These are phyloP conservation scores for Callithrix jacchus DNA, from an alignment of 2,113 vertebrate species.

Conservation along the genomic window DNA sequence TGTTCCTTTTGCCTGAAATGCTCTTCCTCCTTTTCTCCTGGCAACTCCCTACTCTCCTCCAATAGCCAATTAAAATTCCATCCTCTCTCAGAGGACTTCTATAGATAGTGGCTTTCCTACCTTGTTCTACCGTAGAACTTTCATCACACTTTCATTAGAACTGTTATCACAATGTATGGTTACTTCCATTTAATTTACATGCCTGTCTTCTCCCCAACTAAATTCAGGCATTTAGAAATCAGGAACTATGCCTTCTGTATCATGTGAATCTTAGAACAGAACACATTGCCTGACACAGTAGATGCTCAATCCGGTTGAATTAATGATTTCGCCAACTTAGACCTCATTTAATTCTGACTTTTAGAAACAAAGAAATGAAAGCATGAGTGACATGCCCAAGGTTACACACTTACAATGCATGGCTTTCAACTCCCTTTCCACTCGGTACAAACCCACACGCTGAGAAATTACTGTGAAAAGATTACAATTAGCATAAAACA, in stretches of 20 bases:
- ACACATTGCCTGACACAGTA: background rate
- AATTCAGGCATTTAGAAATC: background rate
- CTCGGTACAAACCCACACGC: background rate
- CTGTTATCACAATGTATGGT: rapidly evolving
- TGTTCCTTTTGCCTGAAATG: background rate
- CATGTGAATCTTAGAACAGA: background rate
- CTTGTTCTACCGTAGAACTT: background rate
- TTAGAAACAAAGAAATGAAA: background rate
- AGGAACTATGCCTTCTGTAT: background rate
- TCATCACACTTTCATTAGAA: too few relatives aligned
- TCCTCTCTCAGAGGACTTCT: background rate
- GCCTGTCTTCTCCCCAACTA: background rate
- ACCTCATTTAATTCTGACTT: background rate
- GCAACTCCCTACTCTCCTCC: background rate
- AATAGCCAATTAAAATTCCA: rapidly evolving
- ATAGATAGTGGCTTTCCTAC: background rate
- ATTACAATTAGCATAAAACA: background rate
- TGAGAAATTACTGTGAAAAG: background rate
- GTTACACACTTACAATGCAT: background rate
- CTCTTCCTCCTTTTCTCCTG: background rate
- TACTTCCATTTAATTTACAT: too few relatives aligned
- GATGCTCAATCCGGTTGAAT: background rate
- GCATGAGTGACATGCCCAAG: background rate
- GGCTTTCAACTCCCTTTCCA: background rate
- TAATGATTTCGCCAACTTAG: background rate